Base-by-base conservation (phyloP, 2,797 vertebrate species). In the Anomalospiza imberbis region DNA sequence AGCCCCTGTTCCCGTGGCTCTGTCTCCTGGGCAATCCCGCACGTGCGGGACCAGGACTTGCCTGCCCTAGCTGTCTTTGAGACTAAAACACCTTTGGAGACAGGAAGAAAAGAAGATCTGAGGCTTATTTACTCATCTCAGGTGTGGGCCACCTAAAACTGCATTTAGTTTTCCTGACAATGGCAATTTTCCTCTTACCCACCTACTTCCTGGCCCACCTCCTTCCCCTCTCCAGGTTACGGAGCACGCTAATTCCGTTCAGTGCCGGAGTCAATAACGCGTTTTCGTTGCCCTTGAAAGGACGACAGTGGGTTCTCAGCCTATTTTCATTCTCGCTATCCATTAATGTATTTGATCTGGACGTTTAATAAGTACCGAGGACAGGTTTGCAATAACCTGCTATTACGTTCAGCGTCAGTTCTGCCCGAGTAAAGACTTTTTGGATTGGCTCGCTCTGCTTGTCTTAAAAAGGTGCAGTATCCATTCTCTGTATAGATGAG, bases 111-210 rank as follows among this genome's bases (percentile, higher is more conserved):
- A 31, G 50, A n/a, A 50, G 57, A 72, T 21, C 40, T 48, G 4
- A 17, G 29, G 34, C 16, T 84, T 93, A 57, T 92, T 77, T 91
- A 81, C 75, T 68, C 79, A 34, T 58, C 85, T 78, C 85, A 24
- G 40, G 38, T 47, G 54, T 5, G 66, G 72, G 36, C 31, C 68
- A 88, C 87, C 75, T 91, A 73, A 88, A 97, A 92, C 78, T 87
- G 48, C 75, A 28, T 65, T 92, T 87, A 68, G 58, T 62, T 91
- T 92, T 78, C 32, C 57, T 83, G 94, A 94, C 89, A 95, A 58
- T 54, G 91, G 87, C 74, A 88, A 95, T 95, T 95, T 95, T 83
- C 88, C 66, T 87, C 68, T 93, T 89, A 72, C 67, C 63, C 68
- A 85, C 36, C 68, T 75, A 42, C 75, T 54, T 76, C 57, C 68